These are phyloP conservation scores for Brassicogethes aeneus DNA, from an alignment of 2,888 invertebrate genomes.

Conservation along the genomic window DNA sequence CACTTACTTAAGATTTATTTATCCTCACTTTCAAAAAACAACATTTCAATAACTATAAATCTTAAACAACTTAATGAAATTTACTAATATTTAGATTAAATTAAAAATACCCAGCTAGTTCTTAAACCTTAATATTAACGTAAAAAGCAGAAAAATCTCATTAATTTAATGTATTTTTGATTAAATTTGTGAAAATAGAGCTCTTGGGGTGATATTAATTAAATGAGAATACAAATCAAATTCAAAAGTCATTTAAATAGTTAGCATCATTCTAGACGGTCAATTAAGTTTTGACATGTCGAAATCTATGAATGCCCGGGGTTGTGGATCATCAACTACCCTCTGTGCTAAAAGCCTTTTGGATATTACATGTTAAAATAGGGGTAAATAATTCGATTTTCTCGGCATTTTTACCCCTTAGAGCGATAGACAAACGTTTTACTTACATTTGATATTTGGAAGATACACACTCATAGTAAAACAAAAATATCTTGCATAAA, in stretches of 20 bases:
- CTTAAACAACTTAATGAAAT: no score
- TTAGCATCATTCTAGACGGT: constrained; percentile 28
- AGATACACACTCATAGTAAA: no score
- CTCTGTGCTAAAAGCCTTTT: constrained; percentile 42
- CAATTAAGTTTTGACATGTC: constrained; percentile 29
- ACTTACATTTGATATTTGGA: no score
- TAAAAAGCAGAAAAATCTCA: neutral
- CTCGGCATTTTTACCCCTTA: constrained; percentile 9
- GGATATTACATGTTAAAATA: constrained; percentile 44
- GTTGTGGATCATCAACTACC: constrained; percentile 34
- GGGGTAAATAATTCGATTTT: constrained; percentile 44
- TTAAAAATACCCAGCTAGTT: no score
- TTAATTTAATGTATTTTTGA: neutral
- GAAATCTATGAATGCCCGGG: constrained; percentile 25
- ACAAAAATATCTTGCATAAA: no score
- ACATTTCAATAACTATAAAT: no score
- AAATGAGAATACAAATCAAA: constrained; percentile 14
- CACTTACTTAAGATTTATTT: neutral
- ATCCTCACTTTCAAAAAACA: neutral
- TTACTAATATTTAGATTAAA: no score
- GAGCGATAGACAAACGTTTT: neutral
- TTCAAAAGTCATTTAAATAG: constrained; percentile 30
- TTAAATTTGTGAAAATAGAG: no score
- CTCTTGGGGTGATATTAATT: no score
- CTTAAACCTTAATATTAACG: neutral